phyloP scores from a whole-genome alignment of 2,797 vertebrate species.

The Falco naumanni region DNA sequence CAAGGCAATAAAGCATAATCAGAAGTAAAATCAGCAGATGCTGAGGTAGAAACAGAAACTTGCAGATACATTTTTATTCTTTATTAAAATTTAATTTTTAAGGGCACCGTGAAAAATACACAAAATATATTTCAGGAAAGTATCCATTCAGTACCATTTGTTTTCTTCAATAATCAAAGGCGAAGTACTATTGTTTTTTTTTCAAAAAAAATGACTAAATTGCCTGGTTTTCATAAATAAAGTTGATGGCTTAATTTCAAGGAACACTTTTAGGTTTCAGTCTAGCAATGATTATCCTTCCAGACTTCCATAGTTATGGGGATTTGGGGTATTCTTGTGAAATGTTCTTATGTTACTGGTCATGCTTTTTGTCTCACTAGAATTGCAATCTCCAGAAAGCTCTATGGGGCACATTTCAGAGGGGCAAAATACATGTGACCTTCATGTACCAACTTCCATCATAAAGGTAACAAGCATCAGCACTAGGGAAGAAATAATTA shows the following conservation, averaged over 20 bases:
- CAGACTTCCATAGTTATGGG: neutral
- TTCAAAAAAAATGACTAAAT: neutral
- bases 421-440: neutral
- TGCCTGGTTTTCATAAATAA: neutral
- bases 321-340: neutral
- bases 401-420: neutral
- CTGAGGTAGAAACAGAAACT: neutral
- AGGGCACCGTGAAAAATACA: neutral
- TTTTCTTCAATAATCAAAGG: neutral
- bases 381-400: neutral
- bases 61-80: neutral
- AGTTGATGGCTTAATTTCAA: neutral
- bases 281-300: neutral
- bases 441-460: neutral
- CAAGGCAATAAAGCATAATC: neutral
- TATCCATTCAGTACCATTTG: neutral
- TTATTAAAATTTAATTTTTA: neutral
- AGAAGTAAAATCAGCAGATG: neutral
- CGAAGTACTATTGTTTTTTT: neutral
- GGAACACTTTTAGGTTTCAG: neutral
- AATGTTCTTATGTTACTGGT: neutral
- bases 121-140: neutral
- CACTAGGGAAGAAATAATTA: neutral
- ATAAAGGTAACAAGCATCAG: neutral
- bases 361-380: neutral